A percentile compares a stretch with the other conserved stretches of the same genome.
Conservation (phyloP, 2,888 invertebrate species). For the Pyrrhosoma nymphula region DNA sequence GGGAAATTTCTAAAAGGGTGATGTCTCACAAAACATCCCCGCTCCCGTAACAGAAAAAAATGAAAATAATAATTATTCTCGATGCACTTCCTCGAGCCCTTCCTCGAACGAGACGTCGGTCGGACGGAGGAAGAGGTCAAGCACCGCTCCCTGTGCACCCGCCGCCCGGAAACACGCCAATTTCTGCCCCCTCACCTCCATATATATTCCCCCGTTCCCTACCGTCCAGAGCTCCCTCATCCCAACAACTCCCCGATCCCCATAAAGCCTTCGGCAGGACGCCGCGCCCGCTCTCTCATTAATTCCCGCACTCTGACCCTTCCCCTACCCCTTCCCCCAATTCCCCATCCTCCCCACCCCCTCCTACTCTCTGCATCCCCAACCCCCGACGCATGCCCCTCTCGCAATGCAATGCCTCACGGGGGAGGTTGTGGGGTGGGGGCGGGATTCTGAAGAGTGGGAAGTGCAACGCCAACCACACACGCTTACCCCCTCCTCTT, state of each 20-base stretch:
- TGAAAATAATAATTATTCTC: too few relatives aligned
- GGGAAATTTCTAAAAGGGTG: too few relatives aligned
- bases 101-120: too few relatives aligned
- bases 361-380: not conserved
- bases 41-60: too few relatives aligned
- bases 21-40: too few relatives aligned
- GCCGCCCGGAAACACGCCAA: not conserved
- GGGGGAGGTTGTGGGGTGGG: not conserved
- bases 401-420: not conserved
- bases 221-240: not conserved
- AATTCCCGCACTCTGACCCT: conserved; percentile 24
- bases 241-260: not conserved
- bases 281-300: conserved; percentile 5
- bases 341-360: too few relatives aligned
- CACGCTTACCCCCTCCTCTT: not conserved
- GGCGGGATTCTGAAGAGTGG: not conserved
- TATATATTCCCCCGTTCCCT: too few relatives aligned
- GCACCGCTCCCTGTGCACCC: not conserved
- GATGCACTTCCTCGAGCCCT: too few relatives aligned
- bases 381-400: not conserved
- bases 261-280: not conserved
- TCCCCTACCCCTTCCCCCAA: not conserved
- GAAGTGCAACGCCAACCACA: not conserved
- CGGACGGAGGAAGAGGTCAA: not conserved
- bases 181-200: not conserved